These are phyloP conservation scores for Toxotes lorentzi DNA, from an alignment of 2,797 vertebrate species.

Conservation along the genomic window DNA sequence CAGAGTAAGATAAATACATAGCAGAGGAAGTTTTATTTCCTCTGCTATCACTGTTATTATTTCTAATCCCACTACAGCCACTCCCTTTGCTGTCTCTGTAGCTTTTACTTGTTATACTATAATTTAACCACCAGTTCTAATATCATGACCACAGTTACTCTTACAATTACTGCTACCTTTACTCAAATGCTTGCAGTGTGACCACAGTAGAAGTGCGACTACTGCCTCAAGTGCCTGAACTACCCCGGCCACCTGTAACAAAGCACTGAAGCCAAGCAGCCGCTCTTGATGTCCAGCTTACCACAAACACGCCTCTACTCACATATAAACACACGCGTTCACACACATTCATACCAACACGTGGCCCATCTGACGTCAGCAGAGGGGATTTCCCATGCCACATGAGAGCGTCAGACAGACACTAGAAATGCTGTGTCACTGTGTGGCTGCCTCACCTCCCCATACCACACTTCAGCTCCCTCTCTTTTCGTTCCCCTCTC, in stretches of 20 bases:
- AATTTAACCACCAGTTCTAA: not conserved
- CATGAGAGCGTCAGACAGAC: constrained; percentile 74
- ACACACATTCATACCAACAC: constrained; percentile 65
- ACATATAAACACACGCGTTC: constrained; percentile 59
- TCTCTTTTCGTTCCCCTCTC: constrained; percentile 53
- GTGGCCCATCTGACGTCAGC: constrained; percentile 80
- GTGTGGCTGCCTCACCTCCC: constrained; percentile 68
- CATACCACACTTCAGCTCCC: constrained; percentile 61
- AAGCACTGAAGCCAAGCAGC: constrained; percentile 39
- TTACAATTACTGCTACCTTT: not conserved
- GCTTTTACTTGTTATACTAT: constrained; percentile 1
- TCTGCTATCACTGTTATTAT: not conserved
- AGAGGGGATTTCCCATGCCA: constrained; percentile 83
- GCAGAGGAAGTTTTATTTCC: not conserved
- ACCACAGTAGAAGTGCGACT: not conserved
- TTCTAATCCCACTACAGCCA: not conserved
- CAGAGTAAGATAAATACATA: not conserved
- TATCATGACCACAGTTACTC: not conserved
- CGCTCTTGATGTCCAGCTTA: constrained; percentile 58
- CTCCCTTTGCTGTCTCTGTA: not conserved
- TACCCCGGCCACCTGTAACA: constrained; percentile 44
- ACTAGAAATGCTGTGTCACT: constrained; percentile 84
- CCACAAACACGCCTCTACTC: constrained; percentile 62
- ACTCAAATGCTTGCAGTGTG: not conserved
- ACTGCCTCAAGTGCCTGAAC: not conserved